Conservation (phyloP, 2,113 vertebrate genomes). For the Odobenus rosmarus region DNA sequence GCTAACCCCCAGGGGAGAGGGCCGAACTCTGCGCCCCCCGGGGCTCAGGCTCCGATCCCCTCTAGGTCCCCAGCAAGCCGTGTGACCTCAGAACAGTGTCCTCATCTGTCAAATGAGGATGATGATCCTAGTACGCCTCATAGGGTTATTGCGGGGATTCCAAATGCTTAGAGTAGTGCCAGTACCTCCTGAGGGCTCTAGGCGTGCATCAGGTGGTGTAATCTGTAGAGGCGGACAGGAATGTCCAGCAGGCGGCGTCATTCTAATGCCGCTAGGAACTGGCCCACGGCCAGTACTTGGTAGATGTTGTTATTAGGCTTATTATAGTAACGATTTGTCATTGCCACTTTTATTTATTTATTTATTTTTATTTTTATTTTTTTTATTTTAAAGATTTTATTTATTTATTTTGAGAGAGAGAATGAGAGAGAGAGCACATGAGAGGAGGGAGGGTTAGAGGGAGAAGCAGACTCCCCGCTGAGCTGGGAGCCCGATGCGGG, state of each 20-base stretch:
- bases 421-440: too few species aligned
- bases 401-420: too few species aligned
- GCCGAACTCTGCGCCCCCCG: not conserved
- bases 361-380: too few species aligned
- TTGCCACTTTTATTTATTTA: not conserved
- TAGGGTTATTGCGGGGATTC: not conserved
- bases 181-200: not conserved
- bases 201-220: not conserved
- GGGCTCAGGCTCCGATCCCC: not conserved
- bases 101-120: not conserved
- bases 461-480: too few species aligned
- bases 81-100: rapidly evolving
- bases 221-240: rapidly evolving
- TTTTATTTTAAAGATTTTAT: too few species aligned
- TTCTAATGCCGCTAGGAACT: not conserved
- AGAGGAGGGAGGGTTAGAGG: too few species aligned
- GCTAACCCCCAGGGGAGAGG: not conserved
- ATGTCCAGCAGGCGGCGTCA: rapidly evolving
- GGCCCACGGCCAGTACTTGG: not conserved
- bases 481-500: too few species aligned
- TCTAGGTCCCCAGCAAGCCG: rapidly evolving
- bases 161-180: too few species aligned
- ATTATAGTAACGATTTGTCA: not conserved
- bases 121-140: rapidly evolving
- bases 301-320: not conserved